Evolutionary conservation across 2,113 vertebrate species (phyloP).

Genomic region (Ardeotis arabs): DNA sequence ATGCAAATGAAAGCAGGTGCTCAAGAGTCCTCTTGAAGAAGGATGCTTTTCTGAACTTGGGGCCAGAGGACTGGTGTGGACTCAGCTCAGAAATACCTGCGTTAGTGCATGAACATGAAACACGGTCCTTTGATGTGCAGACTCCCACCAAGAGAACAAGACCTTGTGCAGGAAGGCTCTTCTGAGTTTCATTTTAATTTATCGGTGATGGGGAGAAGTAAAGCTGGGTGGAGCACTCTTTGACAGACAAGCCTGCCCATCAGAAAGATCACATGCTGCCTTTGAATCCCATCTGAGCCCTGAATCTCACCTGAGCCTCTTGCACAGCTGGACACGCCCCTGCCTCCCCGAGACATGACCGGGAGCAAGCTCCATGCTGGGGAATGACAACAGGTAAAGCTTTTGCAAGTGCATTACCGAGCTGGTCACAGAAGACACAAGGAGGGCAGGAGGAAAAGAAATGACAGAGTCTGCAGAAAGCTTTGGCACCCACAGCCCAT

Average conservation of each 20-base stretch:
- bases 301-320: neutral
- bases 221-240: neutral
- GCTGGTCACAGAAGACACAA: neutral
- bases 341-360: accelerated
- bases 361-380: accelerated
- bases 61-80: neutral
- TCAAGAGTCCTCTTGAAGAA: neutral
- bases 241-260: neutral
- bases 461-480: neutral
- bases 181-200: neutral
- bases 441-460: neutral
- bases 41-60: neutral
- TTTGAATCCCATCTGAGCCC: neutral
- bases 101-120: neutral
- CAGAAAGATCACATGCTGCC: neutral
- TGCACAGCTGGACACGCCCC: neutral
- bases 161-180: neutral
- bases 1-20: neutral
- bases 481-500: neutral
- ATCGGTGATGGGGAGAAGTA: accelerated
- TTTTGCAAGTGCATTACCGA: accelerated
- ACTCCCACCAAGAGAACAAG: neutral
- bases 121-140: accelerated
- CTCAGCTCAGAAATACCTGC: neutral
- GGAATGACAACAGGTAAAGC: neutral